Base-by-base conservation (phyloP, 2,113 vertebrate genomes). In the Numenius arquata region DNA sequence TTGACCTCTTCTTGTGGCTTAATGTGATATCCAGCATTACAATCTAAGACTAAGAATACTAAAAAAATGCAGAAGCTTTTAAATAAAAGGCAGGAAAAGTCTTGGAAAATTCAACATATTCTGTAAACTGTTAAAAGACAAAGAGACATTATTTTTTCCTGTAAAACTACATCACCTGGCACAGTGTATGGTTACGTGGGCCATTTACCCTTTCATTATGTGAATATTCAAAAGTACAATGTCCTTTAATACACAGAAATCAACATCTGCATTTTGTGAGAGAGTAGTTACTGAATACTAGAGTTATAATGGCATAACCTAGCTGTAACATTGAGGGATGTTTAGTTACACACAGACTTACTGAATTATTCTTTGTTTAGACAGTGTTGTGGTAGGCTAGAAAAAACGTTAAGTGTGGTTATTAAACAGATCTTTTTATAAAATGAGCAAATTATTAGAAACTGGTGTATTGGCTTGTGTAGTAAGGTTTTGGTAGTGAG, bases 331-430 rank as follows among this genome's bases (percentile, higher is more conserved):
- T 0, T 79, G 47, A 76, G 6, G 11, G 7, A n/a, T 55, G 8
- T n/a, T 85, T 65, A 61, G 45, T 47, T 84, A 56, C 18, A 25
- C 15, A 15, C 12, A 27, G 23, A 50, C 5, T 65, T 62, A 48
- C 2, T 48, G 30, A 74, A 59, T 68, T 47, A 38, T 68, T 75
- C 29, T 85, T 63, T 62, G 3, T 36, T 82, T 59, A 75, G 11
- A 50, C n/a, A 38, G 6, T 38, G 26, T 75, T 72, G 55, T 12
- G 6, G 15, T 27, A n/a, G 10, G 7, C 20, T 88, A n/a, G 30
- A 40, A 55, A 71, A 83, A 30, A 0, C 0, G 0, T 29, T 29
- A 70, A 55, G 2, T 26, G 10, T 72, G 32, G 2, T 15, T 63
- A 67, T 47, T 65, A 63, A 76, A 40, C 8, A 47, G 3, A 15